These are phyloP conservation scores for Sciurus carolinensis DNA, from an alignment of 2,797 vertebrate genomes.

Conservation along the genomic window DNA sequence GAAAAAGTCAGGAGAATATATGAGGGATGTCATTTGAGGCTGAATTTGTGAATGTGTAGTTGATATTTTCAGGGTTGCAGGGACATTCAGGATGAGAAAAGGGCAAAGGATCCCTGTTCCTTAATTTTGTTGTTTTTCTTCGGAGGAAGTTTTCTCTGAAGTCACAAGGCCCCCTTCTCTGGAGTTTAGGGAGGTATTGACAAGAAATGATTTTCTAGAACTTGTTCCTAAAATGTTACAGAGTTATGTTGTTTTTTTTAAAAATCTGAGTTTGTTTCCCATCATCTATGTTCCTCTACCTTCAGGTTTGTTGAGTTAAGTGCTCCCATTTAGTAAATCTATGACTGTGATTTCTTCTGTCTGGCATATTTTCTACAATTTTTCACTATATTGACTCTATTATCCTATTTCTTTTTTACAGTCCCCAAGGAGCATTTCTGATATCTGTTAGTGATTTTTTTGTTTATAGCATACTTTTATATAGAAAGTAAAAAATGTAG, in stretches of 20 bases:
- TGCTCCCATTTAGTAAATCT: not conserved
- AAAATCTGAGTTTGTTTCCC: not conserved
- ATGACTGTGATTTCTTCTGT: not conserved
- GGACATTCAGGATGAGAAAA: not conserved
- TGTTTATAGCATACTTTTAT: not conserved
- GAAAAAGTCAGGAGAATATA: not conserved
- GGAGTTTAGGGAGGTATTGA: not conserved
- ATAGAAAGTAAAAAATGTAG: not conserved
- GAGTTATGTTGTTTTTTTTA: not conserved
- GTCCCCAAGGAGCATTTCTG: not conserved
- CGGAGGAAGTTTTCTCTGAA: not conserved
- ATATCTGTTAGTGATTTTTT: not conserved
- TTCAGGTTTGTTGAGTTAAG: constrained; percentile 37
- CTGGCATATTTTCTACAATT: not conserved
- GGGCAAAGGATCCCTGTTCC: not conserved
- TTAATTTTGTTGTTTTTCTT: not conserved
- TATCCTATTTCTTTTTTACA: not conserved
- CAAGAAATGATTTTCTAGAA: not conserved
- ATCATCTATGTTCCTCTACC: not conserved
- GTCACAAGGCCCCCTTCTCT: not conserved
- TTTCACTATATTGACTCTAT: not conserved
- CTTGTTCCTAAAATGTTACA: not conserved
- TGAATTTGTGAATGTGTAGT: not conserved
- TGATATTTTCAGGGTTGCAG: not conserved
- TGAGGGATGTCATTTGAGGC: not conserved